Evolutionary conservation across 1,140 invertebrate species (phyloP).

Genomic region (Trachelipus rathkii): DNA sequence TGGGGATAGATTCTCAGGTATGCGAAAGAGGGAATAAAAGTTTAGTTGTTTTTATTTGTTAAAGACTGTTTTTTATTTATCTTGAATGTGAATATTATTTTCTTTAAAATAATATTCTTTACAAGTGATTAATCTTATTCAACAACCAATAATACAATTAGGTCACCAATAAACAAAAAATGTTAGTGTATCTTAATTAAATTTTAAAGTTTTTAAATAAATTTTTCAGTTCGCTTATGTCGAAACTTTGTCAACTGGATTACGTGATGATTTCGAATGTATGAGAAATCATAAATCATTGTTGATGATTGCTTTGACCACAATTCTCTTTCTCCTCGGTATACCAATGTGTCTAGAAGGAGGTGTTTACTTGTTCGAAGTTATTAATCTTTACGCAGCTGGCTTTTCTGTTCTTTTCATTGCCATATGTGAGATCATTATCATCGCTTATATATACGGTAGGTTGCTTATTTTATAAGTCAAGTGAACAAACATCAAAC

Average conservation of each 20-base stretch:
- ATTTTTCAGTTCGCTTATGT: constrained; percentile 64
- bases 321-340: constrained; percentile 69
- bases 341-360: constrained; percentile 61
- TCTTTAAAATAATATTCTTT: no score
- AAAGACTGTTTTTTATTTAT: neutral
- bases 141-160: no score
- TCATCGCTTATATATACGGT: no score
- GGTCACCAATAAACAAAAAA: no score
- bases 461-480: no score
- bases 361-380: constrained; percentile 91
- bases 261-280: constrained; percentile 68
- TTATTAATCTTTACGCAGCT: constrained; percentile 89
- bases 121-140: no score
- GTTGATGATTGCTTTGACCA: constrained; percentile 63
- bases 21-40: neutral
- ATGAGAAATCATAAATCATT: constrained; percentile 56
- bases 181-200: neutral
- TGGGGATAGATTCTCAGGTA: constrained; percentile 50
- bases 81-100: neutral
- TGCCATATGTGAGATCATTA: constrained; percentile 48
- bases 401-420: constrained; percentile 93
- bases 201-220: neutral
- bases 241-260: constrained; percentile 74
- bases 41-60: neutral
- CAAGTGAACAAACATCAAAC: no score